Base-by-base conservation (phyloP, 1,140 invertebrate species). In the Araneus ventricosus region DNA sequence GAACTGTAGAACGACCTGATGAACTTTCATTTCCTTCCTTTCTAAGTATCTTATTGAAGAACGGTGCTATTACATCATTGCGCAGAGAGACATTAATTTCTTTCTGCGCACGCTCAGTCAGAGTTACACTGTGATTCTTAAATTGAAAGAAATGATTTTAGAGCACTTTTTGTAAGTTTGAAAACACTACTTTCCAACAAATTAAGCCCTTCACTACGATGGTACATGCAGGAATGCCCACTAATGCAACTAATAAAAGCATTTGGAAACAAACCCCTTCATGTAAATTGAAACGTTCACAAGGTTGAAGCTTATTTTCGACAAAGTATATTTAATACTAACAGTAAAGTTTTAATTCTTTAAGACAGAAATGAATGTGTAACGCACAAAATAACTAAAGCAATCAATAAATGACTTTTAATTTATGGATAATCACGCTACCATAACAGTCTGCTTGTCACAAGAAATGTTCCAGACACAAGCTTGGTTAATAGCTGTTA, bases 41-140 rank as follows among this genome's bases (percentile, higher is more conserved):
- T 75, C 34, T 7, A 75, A 75, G 67, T 75, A 27, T 37, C 34
- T 75, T 87, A 63, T 87, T 87, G 30, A 57, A 87, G 61, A 86
- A 88, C 85, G 91, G 91, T 93, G 85, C 91, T 93, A 93, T 41
- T 93, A 93, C 84, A 93, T 87, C 85, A 45, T 24, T 93, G 91
- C 91, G 85, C 91, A 88, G 67, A 41, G 45, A 20, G 17, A 67
- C 1, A 37, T 22, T n/a, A 57, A 61, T 30, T 17, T 2, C 5
- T 67, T 63, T 39, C 70, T 93, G 84, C 85, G 91, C 91, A 93
- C 91, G 91, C 91, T 93, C 91, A 93, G 84, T 93, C 91, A 93
- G 91, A 88, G 91, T 93, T 87, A 79, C 61, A 93, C 91, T 93
- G 91, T 93, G 91, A 93, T 93, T 85, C 75, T 80, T 22, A 88